A percentile compares a stretch with the other conserved stretches of the same genome.
phyloP scores from a whole-genome alignment of 2,888 invertebrate species.

The Amblyteles armatorius region DNA sequence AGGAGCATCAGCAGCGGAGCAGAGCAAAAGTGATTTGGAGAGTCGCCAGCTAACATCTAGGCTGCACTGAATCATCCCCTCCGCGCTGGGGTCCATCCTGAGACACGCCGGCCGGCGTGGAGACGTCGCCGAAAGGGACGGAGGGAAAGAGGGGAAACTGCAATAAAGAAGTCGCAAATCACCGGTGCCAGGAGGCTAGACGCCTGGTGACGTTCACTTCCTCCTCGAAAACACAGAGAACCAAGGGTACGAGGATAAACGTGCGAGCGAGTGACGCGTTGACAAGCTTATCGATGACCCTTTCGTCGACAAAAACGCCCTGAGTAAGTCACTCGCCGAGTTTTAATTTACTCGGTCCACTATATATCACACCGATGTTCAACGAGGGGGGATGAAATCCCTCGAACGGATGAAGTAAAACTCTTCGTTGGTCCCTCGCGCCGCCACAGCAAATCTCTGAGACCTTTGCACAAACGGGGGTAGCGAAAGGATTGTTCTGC shows the following conservation, averaged over 20 bases:
- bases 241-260: conserved; percentile 9
- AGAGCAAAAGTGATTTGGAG: conserved; percentile 80
- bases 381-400: conserved; percentile 3
- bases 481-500: conserved; percentile 68
- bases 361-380: background rate
- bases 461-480: conserved; percentile 54
- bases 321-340: background rate
- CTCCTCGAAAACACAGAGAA: conserved; percentile 27
- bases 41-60: conserved; percentile 79
- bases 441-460: conserved; percentile 32
- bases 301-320: conserved; percentile 28
- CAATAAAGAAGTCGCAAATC: conserved; percentile 80
- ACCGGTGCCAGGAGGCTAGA: conserved; percentile 64
- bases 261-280: conserved; percentile 31
- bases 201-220: conserved; percentile 51
- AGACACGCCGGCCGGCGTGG: conserved; percentile 32
- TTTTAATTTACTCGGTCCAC: conserved; percentile 29
- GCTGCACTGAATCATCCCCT: conserved; percentile 78
- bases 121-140: conserved; percentile 31
- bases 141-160: conserved; percentile 68
- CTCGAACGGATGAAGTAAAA: conserved; percentile 15
- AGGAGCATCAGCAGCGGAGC: conserved; percentile 57
- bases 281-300: conserved; percentile 38
- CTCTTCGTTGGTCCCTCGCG: conserved; percentile 17
- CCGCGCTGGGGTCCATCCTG: conserved; percentile 48